Conservation (phyloP, 2,113 vertebrate genomes). For the Scortum barcoo region DNA sequence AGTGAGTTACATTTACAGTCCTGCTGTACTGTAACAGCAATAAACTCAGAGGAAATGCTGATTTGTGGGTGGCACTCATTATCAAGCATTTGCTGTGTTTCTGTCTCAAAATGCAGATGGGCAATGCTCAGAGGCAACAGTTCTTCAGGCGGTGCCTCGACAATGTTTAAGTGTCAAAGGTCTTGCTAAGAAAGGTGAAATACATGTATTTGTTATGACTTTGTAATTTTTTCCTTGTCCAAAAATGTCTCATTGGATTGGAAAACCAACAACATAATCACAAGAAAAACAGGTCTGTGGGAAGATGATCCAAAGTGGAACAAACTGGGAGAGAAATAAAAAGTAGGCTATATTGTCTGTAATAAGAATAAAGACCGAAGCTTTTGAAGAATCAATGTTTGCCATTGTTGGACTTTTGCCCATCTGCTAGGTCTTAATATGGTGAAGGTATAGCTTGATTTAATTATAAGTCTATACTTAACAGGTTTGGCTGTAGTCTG, state of each 20-base stretch:
- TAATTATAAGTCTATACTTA: slow-evolving; percentile 23
- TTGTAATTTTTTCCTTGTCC: background rate
- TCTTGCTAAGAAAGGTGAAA: background rate
- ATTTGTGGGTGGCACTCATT: background rate
- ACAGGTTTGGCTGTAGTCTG: slow-evolving; percentile 15
- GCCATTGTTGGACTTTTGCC: slow-evolving; percentile 41
- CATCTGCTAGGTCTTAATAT: slow-evolving; percentile 33
- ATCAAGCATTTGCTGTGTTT: slow-evolving; percentile 68
- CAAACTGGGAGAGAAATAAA: background rate
- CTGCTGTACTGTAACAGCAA: no score
- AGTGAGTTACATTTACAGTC: background rate
- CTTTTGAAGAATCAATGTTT: background rate
- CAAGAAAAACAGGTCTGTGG: background rate
- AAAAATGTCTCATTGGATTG: background rate
- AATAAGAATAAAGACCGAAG: background rate
- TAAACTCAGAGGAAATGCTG: background rate
- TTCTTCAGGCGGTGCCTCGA: slow-evolving; percentile 3
- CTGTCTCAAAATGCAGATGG: slow-evolving; percentile 57
- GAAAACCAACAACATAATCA: background rate
- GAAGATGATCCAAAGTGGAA: background rate
- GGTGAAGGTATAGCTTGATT: slow-evolving; percentile 24
- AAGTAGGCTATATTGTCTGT: background rate
- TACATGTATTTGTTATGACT: background rate
- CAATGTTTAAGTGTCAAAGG: background rate
- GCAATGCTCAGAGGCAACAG: slow-evolving; percentile 41